Base-by-base conservation (phyloP, 2,797 vertebrate species). In the Scolopax rusticola region DNA sequence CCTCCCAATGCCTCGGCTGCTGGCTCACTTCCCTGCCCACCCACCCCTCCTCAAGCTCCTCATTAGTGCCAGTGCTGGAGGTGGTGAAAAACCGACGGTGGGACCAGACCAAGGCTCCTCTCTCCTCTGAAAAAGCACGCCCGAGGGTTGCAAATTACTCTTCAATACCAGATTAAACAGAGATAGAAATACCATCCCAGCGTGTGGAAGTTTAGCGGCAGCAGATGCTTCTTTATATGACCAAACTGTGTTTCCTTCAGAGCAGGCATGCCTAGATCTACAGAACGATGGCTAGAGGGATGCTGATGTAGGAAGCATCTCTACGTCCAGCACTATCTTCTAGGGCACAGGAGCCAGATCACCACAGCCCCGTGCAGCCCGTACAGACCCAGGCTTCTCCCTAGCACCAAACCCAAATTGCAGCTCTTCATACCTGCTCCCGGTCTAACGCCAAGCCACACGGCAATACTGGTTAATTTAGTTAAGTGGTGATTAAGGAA, bases 401-500 rank as follows among this genome's bases (percentile, higher is more conserved):
- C 15, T 12, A 48, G 76, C 71, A 87, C 40, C 73, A 48, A 81
- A 91, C 47, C 45, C 64, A 56, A 85, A 57, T 17, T 61, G 50
- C 51, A 70, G 71, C 56, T 87, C 43, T 45, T 73, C 30, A 32
- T 63, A 60, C 11, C 56, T 9, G 2, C 40, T 75, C 53, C 14
- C 2, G 4, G 60, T 8, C 50, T 11, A 45, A 43, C 59, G 12
- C 0, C 2, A 51, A 53, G 56, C 11, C 3, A 41, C 43, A 32
- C 30, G 71, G 80, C 77, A 80, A 24, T 53, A 43, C 40, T 57
- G 73, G 79, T 77, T 59, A 64, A 54, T 74, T 80, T 59, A 45
- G 61, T 84, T 84, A 94, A 89, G 82, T 82, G 45, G 70, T n/a
- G 68, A 91, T 93, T 74, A 93, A 96, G 90, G 86, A 95, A 92